Conservation (phyloP, 92 coral and sea anemone species). For the Ricordea florida region DNA sequence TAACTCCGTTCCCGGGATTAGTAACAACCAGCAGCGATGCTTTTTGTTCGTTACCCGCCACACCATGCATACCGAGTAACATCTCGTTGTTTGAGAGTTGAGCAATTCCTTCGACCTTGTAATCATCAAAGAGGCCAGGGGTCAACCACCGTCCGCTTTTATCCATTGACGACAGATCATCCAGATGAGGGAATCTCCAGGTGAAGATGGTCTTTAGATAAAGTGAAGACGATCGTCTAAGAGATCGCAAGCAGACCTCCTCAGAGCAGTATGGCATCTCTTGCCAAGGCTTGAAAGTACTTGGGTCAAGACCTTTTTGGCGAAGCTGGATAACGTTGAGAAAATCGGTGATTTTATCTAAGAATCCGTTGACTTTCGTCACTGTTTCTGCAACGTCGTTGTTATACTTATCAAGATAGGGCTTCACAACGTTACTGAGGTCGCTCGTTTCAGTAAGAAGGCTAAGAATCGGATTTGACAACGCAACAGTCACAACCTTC, state of each 20-base stretch:
- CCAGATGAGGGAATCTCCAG: constrained; percentile 88
- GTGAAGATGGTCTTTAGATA: constrained; percentile 64
- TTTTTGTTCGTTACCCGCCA: constrained; percentile 56
- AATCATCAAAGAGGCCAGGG: constrained; percentile 86
- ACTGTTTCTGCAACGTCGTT: constrained; percentile 28
- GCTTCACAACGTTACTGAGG: constrained; percentile 50
- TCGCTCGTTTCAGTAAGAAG: constrained; percentile 45
- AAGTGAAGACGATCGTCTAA: constrained; percentile 66
- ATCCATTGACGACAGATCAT: constrained; percentile 74
- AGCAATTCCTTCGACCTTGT: constrained; percentile 71
- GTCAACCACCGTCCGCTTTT: constrained; percentile 69
- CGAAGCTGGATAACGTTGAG: constrained; percentile 61
- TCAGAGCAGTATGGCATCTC: constrained; percentile 67
- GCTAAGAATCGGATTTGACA: constrained; percentile 50
- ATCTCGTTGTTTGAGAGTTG: constrained; percentile 57
- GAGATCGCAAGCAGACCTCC: constrained; percentile 65
- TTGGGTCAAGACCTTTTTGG: constrained; percentile 72
- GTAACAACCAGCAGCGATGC: constrained; percentile 74
- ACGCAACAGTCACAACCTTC: constrained; percentile 10
- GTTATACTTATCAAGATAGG: constrained; percentile 37
- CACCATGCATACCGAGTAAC: constrained; percentile 78
- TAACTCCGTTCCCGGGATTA: constrained; percentile 21
- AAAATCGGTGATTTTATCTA: constrained; percentile 58
- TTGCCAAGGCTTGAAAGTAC: constrained; percentile 67
- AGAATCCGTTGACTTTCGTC: constrained; percentile 55